Conservation (phyloP, 2,888 invertebrate species). For the Thumatha senex region DNA sequence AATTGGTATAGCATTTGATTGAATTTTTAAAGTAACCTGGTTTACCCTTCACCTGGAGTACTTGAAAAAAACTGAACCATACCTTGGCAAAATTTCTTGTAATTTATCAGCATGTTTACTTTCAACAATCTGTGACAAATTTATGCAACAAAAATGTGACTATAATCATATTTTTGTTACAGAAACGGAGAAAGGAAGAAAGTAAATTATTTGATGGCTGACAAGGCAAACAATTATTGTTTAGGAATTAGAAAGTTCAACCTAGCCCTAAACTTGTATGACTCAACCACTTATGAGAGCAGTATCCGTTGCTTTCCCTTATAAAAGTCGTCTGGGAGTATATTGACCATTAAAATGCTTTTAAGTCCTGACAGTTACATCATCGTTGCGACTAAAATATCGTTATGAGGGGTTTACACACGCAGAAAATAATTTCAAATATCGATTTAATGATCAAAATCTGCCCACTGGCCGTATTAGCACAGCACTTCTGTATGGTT, state of each 20-base stretch:
- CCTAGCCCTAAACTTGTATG: conserved; percentile 1
- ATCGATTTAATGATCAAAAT: neutral
- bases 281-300: conserved; percentile 4
- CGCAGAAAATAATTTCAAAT: neutral
- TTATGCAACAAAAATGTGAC: too few species aligned
- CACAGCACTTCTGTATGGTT: neutral
- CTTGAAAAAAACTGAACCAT: too few species aligned
- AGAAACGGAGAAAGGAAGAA: too few species aligned
- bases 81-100: too few species aligned
- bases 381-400: conserved; percentile 7
- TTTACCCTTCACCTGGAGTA: too few species aligned
- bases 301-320: conserved; percentile 9
- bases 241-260: neutral
- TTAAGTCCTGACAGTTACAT: conserved; percentile 7
- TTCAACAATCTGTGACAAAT: too few species aligned
- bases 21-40: too few species aligned
- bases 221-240: too few species aligned
- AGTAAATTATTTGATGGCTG: neutral
- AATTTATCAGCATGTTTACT: too few species aligned
- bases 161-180: too few species aligned
- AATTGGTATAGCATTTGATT: too few species aligned
- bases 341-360: conserved; percentile 12
- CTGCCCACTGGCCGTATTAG: neutral
- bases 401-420: neutral
- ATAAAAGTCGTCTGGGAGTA: conserved; percentile 4